Conservation (phyloP, 2,113 vertebrate genomes). For the Lagopus muta region DNA sequence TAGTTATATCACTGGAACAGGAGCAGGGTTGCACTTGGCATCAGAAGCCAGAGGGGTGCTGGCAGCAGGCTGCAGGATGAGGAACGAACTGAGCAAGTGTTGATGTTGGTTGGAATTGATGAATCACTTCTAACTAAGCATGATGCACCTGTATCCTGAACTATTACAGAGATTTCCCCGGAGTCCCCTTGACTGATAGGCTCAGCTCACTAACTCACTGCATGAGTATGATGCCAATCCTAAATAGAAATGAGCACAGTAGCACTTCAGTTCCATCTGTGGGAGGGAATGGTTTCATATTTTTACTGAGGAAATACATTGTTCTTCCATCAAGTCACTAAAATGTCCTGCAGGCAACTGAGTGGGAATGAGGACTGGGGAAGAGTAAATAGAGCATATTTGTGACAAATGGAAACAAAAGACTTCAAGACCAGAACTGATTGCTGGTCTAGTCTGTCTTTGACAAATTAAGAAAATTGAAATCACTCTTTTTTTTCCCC, state of each 20-base stretch:
- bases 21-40: background rate
- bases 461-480: background rate
- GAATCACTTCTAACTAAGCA: background rate
- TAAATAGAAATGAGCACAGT: background rate
- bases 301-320: background rate
- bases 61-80: background rate
- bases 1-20: background rate
- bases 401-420: background rate
- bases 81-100: background rate
- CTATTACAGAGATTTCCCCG: background rate
- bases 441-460: background rate
- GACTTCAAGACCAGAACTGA: background rate
- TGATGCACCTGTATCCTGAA: background rate
- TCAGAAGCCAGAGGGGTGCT: background rate
- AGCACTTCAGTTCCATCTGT: background rate
- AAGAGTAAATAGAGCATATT: background rate
- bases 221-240: background rate
- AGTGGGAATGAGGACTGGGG: background rate
- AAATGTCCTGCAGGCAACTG: background rate
- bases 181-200: background rate
- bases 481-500: background rate
- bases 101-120: background rate
- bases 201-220: background rate
- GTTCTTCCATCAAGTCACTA: background rate
- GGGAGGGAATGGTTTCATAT: background rate